Base-by-base conservation (phyloP, 2,797 vertebrate species). In the Muscicapa striata region DNA sequence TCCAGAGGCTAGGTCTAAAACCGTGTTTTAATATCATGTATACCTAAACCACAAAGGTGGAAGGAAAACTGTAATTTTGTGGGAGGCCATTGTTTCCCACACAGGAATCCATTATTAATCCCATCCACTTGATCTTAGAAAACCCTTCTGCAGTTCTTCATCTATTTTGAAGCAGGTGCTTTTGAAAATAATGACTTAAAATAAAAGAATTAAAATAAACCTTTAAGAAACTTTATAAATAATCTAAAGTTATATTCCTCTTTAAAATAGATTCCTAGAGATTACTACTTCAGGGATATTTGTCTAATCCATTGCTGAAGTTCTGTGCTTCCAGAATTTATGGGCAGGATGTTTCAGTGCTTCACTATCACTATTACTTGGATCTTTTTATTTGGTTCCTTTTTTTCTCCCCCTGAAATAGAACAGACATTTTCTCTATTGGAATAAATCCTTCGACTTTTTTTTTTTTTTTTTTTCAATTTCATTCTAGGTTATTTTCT, bases 321-420 rank as follows among this genome's bases (percentile, higher is more conserved):
- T 30, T 87, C 40, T 40, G 6, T 43, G 21, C 11, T 68, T 38
- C 13, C 16, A 40, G 17, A 86, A 13, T 8, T 59, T 81, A 54
- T 72, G 29, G 52, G 5, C 11, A 80, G n/a, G 26, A 22, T 34
- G 8, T 64, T 89, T 80, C 29, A 49, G 9, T 4, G n/a, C 4
- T 88, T 86, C 3, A 5, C 3, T 52, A 9, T 23, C 2, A 2
- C 4, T 84, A 77, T 70, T 46, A 40, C 29, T 26, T 67, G 3
- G 6, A 38, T n/a, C 0, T 41, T 51, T 54, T 46, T 46, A 29
- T 62, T 55, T 6, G 3, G 3, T 59, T 40, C 1, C 2, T 9
- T 27, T 57, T 40, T 38, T 22, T 32, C n/a, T 20, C 7, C 0
- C 0, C 3, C 10, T 78, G 64, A 64, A 72, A 67, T 40, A 52